Conservation (phyloP, 2,888 invertebrate genomes). For the Campopleginae sp. region DNA sequence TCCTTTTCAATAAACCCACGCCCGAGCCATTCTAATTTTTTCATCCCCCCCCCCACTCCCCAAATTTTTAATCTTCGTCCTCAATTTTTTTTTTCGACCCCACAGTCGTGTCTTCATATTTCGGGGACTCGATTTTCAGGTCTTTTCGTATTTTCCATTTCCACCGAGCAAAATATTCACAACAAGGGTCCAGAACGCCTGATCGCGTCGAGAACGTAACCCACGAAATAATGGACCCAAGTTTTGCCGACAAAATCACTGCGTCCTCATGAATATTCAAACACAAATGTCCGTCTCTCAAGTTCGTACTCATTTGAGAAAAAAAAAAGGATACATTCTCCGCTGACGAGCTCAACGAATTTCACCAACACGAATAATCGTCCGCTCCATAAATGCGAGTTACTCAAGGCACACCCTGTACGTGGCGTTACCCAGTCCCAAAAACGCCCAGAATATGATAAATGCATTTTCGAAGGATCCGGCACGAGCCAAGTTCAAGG, state of each 20-base stretch:
- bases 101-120: neutral
- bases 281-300: conserved; percentile 17
- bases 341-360: conserved; percentile 66
- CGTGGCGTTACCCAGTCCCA: conserved; percentile 13
- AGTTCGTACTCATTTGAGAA: conserved; percentile 17
- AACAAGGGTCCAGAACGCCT: neutral
- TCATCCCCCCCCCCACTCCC: neutral
- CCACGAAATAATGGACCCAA: conserved; percentile 60
- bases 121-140: neutral
- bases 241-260: conserved; percentile 68
- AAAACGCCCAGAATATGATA: conserved; percentile 59
- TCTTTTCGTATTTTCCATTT: neutral
- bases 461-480: conserved; percentile 63
- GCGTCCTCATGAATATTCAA: conserved; percentile 71
- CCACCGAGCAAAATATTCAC: neutral
- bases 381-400: neutral
- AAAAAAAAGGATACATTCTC: conserved; percentile 34
- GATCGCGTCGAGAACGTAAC: neutral
- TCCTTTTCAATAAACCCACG: conserved; percentile 70
- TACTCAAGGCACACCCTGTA: conserved; percentile 14
- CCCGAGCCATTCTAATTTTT: conserved; percentile 22
- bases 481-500: conserved; percentile 67
- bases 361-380: neutral
- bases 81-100: neutral
- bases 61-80: neutral